These are phyloP conservation scores for Climacteris rufus DNA, from an alignment of 2,113 vertebrate genomes.

Conservation along the genomic window DNA sequence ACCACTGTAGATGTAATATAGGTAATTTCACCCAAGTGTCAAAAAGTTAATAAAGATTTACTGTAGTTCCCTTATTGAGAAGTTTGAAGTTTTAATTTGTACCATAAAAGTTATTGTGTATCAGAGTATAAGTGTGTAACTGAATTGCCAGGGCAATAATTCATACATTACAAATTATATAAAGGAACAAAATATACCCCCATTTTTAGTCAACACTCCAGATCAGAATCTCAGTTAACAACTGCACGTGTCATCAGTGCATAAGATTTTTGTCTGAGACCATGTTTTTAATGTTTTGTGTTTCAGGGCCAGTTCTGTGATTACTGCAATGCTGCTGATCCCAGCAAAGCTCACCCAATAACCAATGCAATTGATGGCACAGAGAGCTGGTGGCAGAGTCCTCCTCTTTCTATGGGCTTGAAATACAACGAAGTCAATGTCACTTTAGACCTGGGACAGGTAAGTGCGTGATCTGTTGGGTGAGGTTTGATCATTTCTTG, in stretches of 20 bases:
- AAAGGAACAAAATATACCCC: background rate
- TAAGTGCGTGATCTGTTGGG: conserved; percentile 48
- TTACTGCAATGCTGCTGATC: conserved; percentile 83
- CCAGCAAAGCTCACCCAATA: conserved; percentile 82
- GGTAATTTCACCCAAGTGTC: background rate
- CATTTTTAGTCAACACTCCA: background rate
- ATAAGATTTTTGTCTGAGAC: background rate
- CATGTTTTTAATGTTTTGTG: background rate
- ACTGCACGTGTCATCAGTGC: accelerated
- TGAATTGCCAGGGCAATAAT: background rate
- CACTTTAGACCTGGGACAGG: conserved; percentile 93
- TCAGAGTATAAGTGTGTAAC: background rate
- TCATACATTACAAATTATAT: background rate
- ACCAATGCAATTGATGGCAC: conserved; percentile 88
- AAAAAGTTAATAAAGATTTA: background rate
- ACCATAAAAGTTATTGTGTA: background rate
- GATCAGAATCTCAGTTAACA: background rate
- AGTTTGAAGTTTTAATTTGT: background rate
- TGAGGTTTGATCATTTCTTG: background rate
- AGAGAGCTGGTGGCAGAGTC: conserved; percentile 95
- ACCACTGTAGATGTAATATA: background rate
- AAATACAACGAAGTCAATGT: conserved; percentile 87
- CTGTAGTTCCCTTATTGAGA: background rate
- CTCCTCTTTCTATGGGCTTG: conserved; percentile 86
- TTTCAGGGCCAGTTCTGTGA: conserved; percentile 92